Evolutionary conservation across 2,888 invertebrate genomes (phyloP).

Genomic region (Chrysomela aeneicollis): DNA sequence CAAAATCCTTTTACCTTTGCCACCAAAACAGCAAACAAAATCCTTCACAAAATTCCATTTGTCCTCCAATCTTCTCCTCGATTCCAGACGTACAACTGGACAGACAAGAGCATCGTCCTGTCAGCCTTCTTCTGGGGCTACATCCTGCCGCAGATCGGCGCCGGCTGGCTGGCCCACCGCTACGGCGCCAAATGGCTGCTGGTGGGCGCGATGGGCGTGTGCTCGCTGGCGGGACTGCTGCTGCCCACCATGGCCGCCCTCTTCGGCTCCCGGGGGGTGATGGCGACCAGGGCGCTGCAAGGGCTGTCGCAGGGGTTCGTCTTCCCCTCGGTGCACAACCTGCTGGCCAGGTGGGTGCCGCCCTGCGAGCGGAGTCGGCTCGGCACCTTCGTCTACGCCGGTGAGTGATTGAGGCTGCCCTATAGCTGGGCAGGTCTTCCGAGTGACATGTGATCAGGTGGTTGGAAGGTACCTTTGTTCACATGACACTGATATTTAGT

Average conservation of each 20-base stretch:
- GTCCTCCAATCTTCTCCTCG: too few relatives aligned
- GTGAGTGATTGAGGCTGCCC: too few relatives aligned
- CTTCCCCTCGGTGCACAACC: slow-evolving; percentile 75
- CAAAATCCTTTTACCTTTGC: too few relatives aligned
- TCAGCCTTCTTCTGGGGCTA: slow-evolving; percentile 87
- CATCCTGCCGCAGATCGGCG: slow-evolving; percentile 75
- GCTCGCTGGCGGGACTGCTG: slow-evolving; percentile 72
- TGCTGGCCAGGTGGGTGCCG: slow-evolving; percentile 82
- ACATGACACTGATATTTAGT: too few relatives aligned
- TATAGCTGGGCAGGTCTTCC: too few relatives aligned
- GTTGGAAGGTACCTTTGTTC: too few relatives aligned
- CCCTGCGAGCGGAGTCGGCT: slow-evolving; percentile 73
- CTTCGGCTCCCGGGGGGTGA: slow-evolving; percentile 70
- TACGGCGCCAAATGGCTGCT: slow-evolving; percentile 79
- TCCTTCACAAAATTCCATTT: too few relatives aligned
- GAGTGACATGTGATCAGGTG: too few relatives aligned
- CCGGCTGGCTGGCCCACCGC: slow-evolving; percentile 74
- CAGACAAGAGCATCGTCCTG: slow-evolving; percentile 65
- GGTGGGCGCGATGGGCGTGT: slow-evolving; percentile 65
- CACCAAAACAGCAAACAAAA: too few relatives aligned
- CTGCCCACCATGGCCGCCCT: slow-evolving; percentile 75
- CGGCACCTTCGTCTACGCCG: slow-evolving; percentile 73
- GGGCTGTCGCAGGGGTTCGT: slow-evolving; percentile 80
- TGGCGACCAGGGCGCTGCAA: slow-evolving; percentile 73
- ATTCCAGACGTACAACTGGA: slow-evolving; percentile 62